Percentiles rank a stretch among this genome's conserved stretches.
These are phyloP conservation scores for Lepidonotus clava DNA, from an alignment of 2,888 invertebrate genomes.

Conservation along the genomic window DNA sequence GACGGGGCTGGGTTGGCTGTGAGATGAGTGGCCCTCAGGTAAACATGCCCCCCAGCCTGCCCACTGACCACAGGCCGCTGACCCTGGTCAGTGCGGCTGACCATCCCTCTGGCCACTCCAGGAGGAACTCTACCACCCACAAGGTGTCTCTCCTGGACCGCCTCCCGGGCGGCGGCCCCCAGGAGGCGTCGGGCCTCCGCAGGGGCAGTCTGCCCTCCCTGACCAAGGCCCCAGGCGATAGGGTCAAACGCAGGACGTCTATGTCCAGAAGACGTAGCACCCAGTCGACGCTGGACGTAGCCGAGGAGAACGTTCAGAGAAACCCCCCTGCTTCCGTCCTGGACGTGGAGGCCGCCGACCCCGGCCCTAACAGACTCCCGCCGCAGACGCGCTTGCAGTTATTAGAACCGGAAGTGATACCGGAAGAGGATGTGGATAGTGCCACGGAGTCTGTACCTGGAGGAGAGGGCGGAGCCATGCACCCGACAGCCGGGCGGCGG, in stretches of 20 bases:
- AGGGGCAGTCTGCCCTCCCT: not conserved
- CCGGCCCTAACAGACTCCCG: not conserved
- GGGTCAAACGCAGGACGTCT: not conserved
- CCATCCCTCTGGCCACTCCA: no score
- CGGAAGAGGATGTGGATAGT: not conserved
- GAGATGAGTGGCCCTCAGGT: no score
- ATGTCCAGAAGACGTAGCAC: not conserved
- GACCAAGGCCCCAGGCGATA: not conserved
- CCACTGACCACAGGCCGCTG: no score
- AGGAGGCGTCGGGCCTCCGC: not conserved
- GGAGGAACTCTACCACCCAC: not conserved
- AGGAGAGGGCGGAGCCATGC: not conserved
- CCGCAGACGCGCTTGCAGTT: not conserved
- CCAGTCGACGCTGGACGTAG: not conserved
- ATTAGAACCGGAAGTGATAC: not conserved
- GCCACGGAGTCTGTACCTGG: not conserved
- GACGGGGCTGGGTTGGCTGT: no score
- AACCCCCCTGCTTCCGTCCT: not conserved
- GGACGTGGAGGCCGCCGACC: not conserved
- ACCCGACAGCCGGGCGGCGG: not conserved
- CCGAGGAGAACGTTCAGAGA: no score
- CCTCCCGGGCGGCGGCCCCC: not conserved
- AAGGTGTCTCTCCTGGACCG: not conserved
- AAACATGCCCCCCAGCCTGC: no score
- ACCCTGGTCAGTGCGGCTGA: no score